Evolutionary conservation across 2,888 invertebrate species (phyloP), one percentile per base, ranked within the genome.

Genomic region (Acleris literana): DNA sequence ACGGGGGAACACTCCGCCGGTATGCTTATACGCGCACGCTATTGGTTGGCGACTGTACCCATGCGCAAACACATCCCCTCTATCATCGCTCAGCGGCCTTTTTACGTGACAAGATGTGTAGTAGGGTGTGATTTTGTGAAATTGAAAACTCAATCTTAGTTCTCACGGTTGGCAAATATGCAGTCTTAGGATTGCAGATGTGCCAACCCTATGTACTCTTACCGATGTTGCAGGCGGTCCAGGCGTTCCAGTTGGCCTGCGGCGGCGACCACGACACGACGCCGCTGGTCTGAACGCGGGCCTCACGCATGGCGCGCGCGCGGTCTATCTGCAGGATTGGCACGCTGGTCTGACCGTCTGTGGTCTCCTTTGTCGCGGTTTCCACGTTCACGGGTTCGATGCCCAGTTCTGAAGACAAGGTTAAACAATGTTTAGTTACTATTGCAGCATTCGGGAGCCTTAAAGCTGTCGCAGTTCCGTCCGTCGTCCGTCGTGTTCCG

Each of bases 251-350:
- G 86, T 99, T 99, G 5, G 95, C 94, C 77, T 96, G 96, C 0
- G 99, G 99, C 1, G 99, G 99, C 0, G 98, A 97, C 99, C 99
- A 99, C 0, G 98, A 95, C 1, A 99, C 97, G 0, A 98, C 97
- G 0, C 97, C 97, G 0, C 95, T 95, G 1, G 94, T 88, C 43
- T 94, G 93, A 0, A 94, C 94, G 49, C 94, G 92, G 0, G 94
- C 94, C 16, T 94, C 93, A 16, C 94, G 87, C 87, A 97, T 96
- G 64, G 95, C 82, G 94, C 83, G 67, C 86, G 92, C 80, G 1
- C 88, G 75, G 72, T 90, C 88, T 59, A 86, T 68, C 71, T 91
- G 90, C 7, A 89, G 72, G 5, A 92, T 71, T 0, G 88, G 85
- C 17, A 91, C 82, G 0, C 78, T 82, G 0, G 76, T 67, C 5